A percentile compares a stretch with the other conserved stretches of the same genome.
These are phyloP conservation scores for Hyaena hyaena DNA, from an alignment of 2,113 vertebrate genomes.

Conservation along the genomic window DNA sequence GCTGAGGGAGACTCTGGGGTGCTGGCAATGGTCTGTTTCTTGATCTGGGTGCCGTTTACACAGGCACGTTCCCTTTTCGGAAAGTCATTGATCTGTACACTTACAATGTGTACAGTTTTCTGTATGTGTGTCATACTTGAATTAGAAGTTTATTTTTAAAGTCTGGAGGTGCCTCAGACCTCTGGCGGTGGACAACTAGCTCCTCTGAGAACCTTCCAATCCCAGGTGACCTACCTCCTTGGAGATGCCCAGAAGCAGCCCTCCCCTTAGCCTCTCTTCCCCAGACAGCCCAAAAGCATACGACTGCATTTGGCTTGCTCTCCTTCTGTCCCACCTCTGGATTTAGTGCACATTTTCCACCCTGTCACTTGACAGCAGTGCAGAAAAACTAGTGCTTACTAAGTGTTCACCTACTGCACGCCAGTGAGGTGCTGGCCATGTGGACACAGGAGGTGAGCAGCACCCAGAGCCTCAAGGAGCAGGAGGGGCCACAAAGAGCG, in stretches of 20 bases:
- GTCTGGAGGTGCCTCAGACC: neutral
- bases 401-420: neutral
- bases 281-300: neutral
- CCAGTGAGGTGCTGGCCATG: neutral
- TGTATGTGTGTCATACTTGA: neutral
- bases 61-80: neutral
- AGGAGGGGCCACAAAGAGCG: neutral
- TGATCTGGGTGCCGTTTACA: neutral
- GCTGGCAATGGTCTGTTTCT: neutral
- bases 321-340: neutral
- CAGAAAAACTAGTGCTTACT: neutral
- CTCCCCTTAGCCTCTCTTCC: neutral
- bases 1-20: rapidly evolving
- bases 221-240: neutral
- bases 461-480: neutral
- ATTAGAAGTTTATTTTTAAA: neutral
- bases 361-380: neutral
- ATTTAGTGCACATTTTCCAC: neutral
- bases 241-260: neutral
- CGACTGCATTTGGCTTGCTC: neutral
- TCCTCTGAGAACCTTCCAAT: neutral
- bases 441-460: neutral
- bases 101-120: neutral
- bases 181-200: neutral
- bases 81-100: neutral